These are phyloP conservation scores for Tenodera sinensis DNA, from an alignment of 2,888 invertebrate species.

Conservation along the genomic window DNA sequence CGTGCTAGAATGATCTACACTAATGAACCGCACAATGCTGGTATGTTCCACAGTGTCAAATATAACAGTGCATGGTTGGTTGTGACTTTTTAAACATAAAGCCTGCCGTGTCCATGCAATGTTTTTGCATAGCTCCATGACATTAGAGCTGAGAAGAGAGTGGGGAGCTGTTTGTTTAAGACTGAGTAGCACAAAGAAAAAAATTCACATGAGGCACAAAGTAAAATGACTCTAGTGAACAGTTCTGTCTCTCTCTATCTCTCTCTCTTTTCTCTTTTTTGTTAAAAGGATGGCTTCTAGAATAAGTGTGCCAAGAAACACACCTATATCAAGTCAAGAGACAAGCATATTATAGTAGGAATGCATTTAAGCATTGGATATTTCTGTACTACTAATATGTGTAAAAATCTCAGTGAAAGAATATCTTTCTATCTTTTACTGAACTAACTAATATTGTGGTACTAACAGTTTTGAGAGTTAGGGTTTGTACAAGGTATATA, in stretches of 20 bases:
- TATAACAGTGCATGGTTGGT: background rate
- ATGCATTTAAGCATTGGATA: background rate
- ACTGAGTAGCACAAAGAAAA: constrained; percentile 9
- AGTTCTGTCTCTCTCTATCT: background rate
- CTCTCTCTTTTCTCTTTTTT: background rate
- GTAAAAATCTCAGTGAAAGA: background rate
- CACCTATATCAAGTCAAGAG: background rate
- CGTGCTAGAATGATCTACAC: constrained; percentile 20
- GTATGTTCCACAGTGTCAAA: background rate
- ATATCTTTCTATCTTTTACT: background rate
- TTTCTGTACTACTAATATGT: background rate
- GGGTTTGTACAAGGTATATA: background rate
- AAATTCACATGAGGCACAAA: background rate
- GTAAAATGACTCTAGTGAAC: background rate
- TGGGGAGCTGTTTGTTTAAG: constrained; percentile 3
- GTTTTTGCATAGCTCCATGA: background rate
- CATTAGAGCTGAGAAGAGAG: background rate
- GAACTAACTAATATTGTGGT: background rate
- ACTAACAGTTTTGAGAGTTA: background rate
- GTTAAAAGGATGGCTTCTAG: background rate
- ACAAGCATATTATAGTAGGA: background rate
- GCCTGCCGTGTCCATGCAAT: background rate
- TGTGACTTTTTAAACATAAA: background rate
- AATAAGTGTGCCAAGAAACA: background rate
- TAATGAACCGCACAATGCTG: background rate